A percentile compares a stretch with the other conserved stretches of the same genome.
Evolutionary conservation across 2,797 vertebrate species (phyloP).

Genomic region (Cyclura pinguis): DNA sequence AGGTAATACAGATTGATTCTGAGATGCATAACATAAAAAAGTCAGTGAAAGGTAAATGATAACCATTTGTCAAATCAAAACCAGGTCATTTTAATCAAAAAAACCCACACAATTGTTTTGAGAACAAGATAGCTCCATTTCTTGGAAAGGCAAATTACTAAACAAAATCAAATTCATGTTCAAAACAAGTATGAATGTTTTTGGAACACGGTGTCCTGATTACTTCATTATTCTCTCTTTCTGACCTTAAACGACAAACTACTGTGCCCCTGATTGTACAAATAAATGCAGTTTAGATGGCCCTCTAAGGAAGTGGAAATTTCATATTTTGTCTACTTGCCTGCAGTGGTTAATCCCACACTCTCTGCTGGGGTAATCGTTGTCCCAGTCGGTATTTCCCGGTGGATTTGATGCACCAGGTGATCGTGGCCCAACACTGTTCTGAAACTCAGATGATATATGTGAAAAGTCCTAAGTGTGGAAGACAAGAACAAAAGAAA

Average conservation of each 20-base stretch:
- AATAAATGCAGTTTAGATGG: background rate
- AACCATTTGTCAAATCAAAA: background rate
- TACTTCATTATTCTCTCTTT: constrained; percentile 18
- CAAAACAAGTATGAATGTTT: constrained; percentile 31
- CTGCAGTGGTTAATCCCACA: constrained; percentile 97
- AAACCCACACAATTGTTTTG: constrained; percentile 1
- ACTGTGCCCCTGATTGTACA: background rate
- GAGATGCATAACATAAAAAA: background rate
- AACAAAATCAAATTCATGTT: constrained; percentile 10
- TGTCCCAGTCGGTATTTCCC: constrained; percentile 93
- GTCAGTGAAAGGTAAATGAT: background rate
- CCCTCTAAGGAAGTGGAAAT: background rate
- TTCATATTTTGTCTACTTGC: constrained; percentile 74
- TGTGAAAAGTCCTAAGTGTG: constrained; percentile 90
- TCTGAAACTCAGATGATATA: constrained; percentile 93
- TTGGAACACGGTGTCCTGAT: constrained; percentile 26
- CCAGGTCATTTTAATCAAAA: background rate
- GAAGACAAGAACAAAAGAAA: background rate
- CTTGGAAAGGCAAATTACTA: background rate
- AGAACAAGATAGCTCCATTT: constrained; percentile 16
- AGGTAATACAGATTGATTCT: background rate
- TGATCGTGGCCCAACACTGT: constrained; percentile 91
- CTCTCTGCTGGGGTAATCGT: constrained; percentile 94
- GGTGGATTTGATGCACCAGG: constrained; percentile 90
- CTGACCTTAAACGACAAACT: constrained; percentile 20